Base-by-base conservation (phyloP, 2,113 vertebrate genomes). In the Cariama cristata region DNA sequence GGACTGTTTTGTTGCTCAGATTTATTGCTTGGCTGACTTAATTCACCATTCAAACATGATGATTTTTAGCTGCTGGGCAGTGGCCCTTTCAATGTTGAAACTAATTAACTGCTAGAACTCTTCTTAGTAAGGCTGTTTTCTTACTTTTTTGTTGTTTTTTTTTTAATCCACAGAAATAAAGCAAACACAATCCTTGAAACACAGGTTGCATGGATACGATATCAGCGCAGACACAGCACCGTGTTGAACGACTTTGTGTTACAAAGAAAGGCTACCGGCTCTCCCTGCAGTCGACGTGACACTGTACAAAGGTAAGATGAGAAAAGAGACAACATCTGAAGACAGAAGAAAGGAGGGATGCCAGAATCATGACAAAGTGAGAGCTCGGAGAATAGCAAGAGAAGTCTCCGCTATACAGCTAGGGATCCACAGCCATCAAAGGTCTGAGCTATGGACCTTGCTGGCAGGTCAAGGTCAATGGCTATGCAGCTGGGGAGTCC, bases 1-100 rank as follows among this genome's bases (percentile, higher is more conserved):
- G 77, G 93, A 87, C 87, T 92, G 88, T 83, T 95, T 96, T 96
- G 84, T 91, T 91, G 80, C 89, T 91, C 79, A 89, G 84, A 96
- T 97, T 97, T 97, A 96, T 97, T 96, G 96, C 89, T 90, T 90
- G 85, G 87, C 91, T 95, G 95, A 83, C 81, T 96, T 95, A 91
- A 96, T 96, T 95, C 94, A 80, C 87, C 85, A 62, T 97, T 96
- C 93, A 77, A 91, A 91, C 74, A 55, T 3, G 12, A 96, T 97
- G 91, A 95, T 96, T 96, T 97, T 96, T 97, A 86, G 95, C 93
- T 97, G 84, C 95, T 85, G 89, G 93, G 94, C 96, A 96, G 87
- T 32, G 59, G 86, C 87, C 93, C 87, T 96, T 97, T 94, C 94
- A 67, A 59, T 80, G 87, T 66, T 95, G 92, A 88, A 96, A 75